Evolutionary conservation across 2,113 vertebrate species (phyloP), one percentile per base, ranked within the genome.

Genomic region (Natator depressus): DNA sequence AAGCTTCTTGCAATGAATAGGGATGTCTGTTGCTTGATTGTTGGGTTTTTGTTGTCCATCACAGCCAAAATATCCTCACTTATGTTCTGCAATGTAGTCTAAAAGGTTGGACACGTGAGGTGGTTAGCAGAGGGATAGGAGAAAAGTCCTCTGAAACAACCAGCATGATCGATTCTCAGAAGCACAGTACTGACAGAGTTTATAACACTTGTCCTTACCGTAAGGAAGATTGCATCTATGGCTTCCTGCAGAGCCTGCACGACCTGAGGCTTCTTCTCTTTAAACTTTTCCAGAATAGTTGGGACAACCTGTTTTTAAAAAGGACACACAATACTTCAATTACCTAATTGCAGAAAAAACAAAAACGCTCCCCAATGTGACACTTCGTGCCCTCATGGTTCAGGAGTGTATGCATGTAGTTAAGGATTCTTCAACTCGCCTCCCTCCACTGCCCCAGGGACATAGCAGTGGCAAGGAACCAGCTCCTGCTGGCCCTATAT

Each of bases 11-110:
- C 99, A 95, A 99, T 98, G 96, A 99, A 99, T 47, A 99, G 98
- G 20, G 99, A 99, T 3, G 99, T 99, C 97, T 99, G 99, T 55
- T 99, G 99, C 96, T 99, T 99, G 88, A 99, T 99, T 51, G 99
- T 99, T 17, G 99, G 99, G 93, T 99, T 99, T 98, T 99, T 99
- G 97, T 99, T 99, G 98, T 99, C 99, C 99, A 99, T 99, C 93
- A 99, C 99, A 72, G 97, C 98, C 96, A 99, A 97, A 69, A 99
- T 93, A 97, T 99, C 99, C 96, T 99, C 99, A 46, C 99, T 99
- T 93, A 99, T 97, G 94, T 99, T 99, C 97, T 99, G 99, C 25
- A 99, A 96, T 6, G 99, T 99, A 22, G 99, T 99, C 99, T 99
- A 94, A 90, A 89, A 92, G 1, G 3, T 93, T 82, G 46, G 62